Evolutionary conservation across 2,797 vertebrate genomes (phyloP).

Genomic region (Scleropages formosus): DNA sequence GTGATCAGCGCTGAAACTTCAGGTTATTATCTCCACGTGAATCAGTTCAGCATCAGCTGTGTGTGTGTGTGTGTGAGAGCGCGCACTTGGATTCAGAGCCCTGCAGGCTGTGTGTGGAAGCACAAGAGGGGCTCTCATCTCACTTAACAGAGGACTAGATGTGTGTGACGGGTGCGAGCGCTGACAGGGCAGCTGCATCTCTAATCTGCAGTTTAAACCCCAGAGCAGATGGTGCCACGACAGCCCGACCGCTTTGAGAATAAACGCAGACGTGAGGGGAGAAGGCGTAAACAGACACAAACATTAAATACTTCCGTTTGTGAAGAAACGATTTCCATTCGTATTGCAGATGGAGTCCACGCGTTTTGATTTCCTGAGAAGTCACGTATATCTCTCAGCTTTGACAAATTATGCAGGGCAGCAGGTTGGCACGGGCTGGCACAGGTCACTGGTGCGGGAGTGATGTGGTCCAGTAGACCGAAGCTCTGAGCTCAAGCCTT

Average conservation of each 20-base stretch:
- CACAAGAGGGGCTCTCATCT: not conserved
- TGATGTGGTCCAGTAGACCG: no score
- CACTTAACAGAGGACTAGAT: conserved; percentile 34
- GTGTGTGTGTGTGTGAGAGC: not conserved
- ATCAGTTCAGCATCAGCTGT: not conserved
- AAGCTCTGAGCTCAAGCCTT: no score
- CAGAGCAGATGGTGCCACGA: conserved; percentile 46
- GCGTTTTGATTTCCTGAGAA: no score
- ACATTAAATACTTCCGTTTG: not conserved
- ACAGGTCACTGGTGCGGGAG: no score
- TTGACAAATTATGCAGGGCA: no score
- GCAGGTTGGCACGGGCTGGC: no score
- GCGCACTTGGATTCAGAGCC: not conserved
- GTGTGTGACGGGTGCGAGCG: conserved; percentile 33
- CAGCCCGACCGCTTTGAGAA: not conserved
- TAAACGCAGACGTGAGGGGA: no score
- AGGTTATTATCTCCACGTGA: no score
- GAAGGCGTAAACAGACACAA: not conserved
- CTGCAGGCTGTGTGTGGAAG: not conserved
- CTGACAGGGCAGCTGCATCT: conserved; percentile 30
- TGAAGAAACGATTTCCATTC: not conserved
- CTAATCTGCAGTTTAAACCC: conserved; percentile 40
- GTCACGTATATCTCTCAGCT: no score
- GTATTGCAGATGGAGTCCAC: no score
- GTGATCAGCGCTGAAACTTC: no score